Conservation (phyloP, 2,797 vertebrate genomes). For the Myoxocephalus aenaeus region DNA sequence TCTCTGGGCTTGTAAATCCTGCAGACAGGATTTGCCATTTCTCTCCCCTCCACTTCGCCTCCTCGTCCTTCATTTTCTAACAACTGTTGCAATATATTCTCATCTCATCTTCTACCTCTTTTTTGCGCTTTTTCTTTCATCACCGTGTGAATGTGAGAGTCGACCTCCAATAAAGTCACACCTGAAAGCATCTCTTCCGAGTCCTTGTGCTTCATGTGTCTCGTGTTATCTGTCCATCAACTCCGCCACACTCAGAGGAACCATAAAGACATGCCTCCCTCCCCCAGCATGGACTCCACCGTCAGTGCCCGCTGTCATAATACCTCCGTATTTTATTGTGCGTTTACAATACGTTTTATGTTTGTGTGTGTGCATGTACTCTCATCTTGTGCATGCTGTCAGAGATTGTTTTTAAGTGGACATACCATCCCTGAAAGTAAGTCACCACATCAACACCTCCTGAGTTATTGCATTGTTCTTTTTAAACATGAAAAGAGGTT, state of each 20-base stretch:
- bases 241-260: slow-evolving; percentile 75
- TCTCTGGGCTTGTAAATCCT: slow-evolving; percentile 60
- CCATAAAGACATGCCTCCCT: slow-evolving; percentile 51
- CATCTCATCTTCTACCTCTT: slow-evolving; percentile 74
- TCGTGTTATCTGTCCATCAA: slow-evolving; percentile 86
- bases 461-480: slow-evolving; percentile 17
- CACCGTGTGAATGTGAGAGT: slow-evolving; percentile 82
- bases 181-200: slow-evolving; percentile 88
- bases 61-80: slow-evolving; percentile 52
- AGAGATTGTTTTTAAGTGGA: slow-evolving; percentile 20
- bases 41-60: slow-evolving; percentile 13
- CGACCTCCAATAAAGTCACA: slow-evolving; percentile 84
- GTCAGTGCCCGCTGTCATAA: slow-evolving; percentile 67
- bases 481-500: not conserved
- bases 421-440: slow-evolving; percentile 38
- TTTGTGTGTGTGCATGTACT: slow-evolving; percentile 56
- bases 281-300: slow-evolving; percentile 76
- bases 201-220: slow-evolving; percentile 90
- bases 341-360: slow-evolving; percentile 19
- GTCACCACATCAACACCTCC: slow-evolving; percentile 18
- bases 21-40: slow-evolving; percentile 56
- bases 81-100: slow-evolving; percentile 68
- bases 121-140: slow-evolving; percentile 68
- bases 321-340: slow-evolving; percentile 52
- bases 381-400: slow-evolving; percentile 54